phyloP scores from a whole-genome alignment of 2,888 invertebrate genomes.

The Acleris emargana region DNA sequence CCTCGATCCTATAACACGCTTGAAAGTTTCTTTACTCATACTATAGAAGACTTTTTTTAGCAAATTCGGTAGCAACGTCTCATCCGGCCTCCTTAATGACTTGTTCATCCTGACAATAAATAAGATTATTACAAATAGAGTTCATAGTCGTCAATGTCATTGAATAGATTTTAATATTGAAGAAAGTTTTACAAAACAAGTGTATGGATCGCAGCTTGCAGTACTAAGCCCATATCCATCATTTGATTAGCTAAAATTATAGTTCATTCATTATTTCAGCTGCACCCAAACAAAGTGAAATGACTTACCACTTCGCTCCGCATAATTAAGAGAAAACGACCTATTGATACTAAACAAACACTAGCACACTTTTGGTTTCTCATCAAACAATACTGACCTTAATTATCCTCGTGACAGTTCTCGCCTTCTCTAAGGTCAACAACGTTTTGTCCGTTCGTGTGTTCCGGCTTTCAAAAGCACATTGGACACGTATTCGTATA shows the following conservation, averaged over 20 bases:
- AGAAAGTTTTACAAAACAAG: too few species aligned
- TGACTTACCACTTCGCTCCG: background rate
- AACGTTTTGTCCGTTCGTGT: constrained; percentile 11
- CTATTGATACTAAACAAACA: constrained; percentile 14
- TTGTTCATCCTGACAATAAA: too few species aligned
- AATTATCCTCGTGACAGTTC: constrained; percentile 28
- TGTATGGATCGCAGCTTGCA: too few species aligned
- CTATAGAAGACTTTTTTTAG: too few species aligned
- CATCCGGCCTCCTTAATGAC: too few species aligned
- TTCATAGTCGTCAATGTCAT: too few species aligned
- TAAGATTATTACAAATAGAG: too few species aligned
- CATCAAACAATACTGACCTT: constrained; percentile 31
- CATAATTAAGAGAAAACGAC: constrained; percentile 28
- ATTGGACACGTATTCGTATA: constrained; percentile 22
- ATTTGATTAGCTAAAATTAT: background rate
- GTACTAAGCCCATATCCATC: too few species aligned
- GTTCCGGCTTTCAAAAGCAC: constrained; percentile 27
- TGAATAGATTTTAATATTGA: too few species aligned
- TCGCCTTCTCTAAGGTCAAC: constrained; percentile 22
- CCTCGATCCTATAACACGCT: too few species aligned
- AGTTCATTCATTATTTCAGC: background rate
- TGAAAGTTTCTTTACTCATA: too few species aligned
- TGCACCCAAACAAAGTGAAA: constrained; percentile 9
- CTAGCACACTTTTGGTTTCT: constrained; percentile 23
- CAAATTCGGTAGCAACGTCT: too few species aligned